Evolutionary conservation across 1,140 invertebrate genomes (phyloP).

Genomic region (Heterodera schachtii): DNA sequence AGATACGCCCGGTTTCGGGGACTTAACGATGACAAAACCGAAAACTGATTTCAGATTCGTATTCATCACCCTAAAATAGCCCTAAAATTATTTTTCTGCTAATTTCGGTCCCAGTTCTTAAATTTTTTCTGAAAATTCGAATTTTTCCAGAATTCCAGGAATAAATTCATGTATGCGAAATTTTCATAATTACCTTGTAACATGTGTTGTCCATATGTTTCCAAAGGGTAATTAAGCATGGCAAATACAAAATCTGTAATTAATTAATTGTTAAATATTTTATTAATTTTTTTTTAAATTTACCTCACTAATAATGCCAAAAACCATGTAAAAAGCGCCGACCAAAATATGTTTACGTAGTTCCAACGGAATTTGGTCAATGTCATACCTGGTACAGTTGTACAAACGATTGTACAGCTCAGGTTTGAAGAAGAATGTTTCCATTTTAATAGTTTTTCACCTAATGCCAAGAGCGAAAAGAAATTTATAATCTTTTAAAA

Average conservation of each 20-base stretch:
- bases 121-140: too few species aligned
- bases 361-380: slow-evolving; percentile 29
- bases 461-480: too few species aligned
- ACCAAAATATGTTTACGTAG: neutral
- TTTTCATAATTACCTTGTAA: neutral
- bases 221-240: slow-evolving; percentile 35
- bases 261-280: neutral
- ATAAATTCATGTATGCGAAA: too few species aligned
- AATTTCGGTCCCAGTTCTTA: too few species aligned
- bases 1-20: too few species aligned
- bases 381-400: slow-evolving; percentile 28
- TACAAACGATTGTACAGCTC: slow-evolving; percentile 25
- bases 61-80: too few species aligned
- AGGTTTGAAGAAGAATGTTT: neutral
- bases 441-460: neutral
- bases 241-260: slow-evolving; percentile 36
- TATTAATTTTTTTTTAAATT: neutral
- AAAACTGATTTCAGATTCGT: too few species aligned
- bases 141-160: too few species aligned
- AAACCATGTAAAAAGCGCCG: slow-evolving; percentile 8
- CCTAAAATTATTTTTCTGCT: too few species aligned
- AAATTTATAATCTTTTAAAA: too few species aligned
- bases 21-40: too few species aligned
- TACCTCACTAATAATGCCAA: slow-evolving; percentile 11
- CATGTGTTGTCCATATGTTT: slow-evolving; percentile 42